These are phyloP conservation scores for Allygus modestus DNA, from an alignment of 2,888 invertebrate species.

Conservation along the genomic window DNA sequence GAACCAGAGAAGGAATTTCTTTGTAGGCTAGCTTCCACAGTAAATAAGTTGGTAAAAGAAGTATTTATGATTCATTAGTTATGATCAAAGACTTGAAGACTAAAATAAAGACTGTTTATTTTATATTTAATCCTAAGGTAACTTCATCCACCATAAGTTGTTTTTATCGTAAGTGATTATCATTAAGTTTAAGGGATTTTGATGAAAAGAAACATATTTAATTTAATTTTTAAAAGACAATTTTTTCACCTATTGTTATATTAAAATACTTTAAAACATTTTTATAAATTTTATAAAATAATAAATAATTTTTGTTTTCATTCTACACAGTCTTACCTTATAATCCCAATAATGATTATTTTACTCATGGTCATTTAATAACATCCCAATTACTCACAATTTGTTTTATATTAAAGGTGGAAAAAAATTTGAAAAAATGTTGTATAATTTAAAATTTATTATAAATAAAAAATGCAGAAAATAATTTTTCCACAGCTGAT, in stretches of 20 bases:
- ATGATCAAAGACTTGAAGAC: too few species aligned
- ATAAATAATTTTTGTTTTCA: not conserved
- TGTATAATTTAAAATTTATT: not conserved
- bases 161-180: too few species aligned
- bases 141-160: too few species aligned
- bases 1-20: slow-evolving; percentile 45
- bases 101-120: too few species aligned
- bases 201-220: too few species aligned
- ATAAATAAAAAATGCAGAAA: slow-evolving; percentile 1
- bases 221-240: not conserved
- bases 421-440: not conserved
- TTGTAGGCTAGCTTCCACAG: slow-evolving; percentile 31
- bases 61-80: not conserved
- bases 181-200: too few species aligned
- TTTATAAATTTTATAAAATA: not conserved
- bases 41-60: too few species aligned
- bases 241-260: not conserved
- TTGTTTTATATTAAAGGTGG: not conserved
- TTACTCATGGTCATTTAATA: slow-evolving; percentile 37
- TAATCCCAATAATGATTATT: slow-evolving; percentile 3
- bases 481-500: not conserved
- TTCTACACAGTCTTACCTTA: not conserved
- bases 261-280: too few species aligned
- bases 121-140: slow-evolving; percentile 4
- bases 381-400: not conserved